A percentile compares a stretch with the other conserved stretches of the same genome.
Evolutionary conservation across 1,140 invertebrate genomes (phyloP).

Genomic region (Periplaneta americana): DNA sequence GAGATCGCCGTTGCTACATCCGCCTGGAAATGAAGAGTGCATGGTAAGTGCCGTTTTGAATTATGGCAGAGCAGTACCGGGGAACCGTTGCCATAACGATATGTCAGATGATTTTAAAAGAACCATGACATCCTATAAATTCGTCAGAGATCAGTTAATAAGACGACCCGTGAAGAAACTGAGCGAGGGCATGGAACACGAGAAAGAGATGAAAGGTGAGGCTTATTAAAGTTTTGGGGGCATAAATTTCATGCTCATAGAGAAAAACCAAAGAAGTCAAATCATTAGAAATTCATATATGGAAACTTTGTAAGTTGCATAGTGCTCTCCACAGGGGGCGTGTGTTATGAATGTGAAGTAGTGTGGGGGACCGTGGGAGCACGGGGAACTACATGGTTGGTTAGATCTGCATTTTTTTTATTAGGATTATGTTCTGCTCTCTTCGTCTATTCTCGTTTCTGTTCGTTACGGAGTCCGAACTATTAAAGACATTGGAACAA

Average conservation of each 20-base stretch:
- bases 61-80: neutral
- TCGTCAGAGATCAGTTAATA: neutral
- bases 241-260: conserved; percentile 12
- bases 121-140: conserved; percentile 7
- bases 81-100: neutral
- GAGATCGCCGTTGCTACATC: neutral
- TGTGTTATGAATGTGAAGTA: conserved; percentile 12
- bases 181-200: neutral
- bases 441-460: neutral
- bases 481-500: neutral
- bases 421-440: neutral
- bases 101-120: neutral
- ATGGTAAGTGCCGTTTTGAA: neutral
- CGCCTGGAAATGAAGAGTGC: neutral
- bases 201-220: neutral
- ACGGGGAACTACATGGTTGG: neutral
- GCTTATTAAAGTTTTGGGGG: conserved; percentile 6
- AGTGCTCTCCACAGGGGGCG: neutral
- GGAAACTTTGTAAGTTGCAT: neutral
- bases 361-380: conserved; percentile 5
- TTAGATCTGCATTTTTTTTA: neutral
- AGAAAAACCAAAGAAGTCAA: conserved; percentile 15
- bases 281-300: conserved; percentile 15
- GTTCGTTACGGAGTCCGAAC: neutral
- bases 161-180: neutral